These are phyloP conservation scores for Pachyrhynchus sulphureomaculatus DNA, from an alignment of 1,140 invertebrate genomes.

Conservation along the genomic window DNA sequence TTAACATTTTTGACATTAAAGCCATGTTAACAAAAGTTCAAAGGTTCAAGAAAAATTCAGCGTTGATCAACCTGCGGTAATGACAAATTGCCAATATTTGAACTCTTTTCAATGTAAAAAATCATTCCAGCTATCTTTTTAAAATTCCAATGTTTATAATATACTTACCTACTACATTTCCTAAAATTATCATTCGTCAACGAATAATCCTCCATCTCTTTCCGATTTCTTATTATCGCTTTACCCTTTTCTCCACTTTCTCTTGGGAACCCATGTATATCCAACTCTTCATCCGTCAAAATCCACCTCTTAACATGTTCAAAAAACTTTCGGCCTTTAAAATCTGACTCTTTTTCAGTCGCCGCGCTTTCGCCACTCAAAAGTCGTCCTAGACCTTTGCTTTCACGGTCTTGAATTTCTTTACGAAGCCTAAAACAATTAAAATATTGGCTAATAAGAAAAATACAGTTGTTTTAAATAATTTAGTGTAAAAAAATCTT, in stretches of 20 bases:
- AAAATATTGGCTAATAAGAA: too few relatives aligned
- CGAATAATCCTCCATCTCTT: slow-evolving; percentile 57
- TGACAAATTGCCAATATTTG: too few relatives aligned
- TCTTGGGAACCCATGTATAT: slow-evolving; percentile 82
- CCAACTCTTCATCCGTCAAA: slow-evolving; percentile 75
- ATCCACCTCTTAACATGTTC: slow-evolving; percentile 57
- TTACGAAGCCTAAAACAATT: slow-evolving; percentile 57
- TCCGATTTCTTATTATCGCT: slow-evolving; percentile 62
- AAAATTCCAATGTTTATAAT: too few relatives aligned
- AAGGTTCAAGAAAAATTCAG: too few relatives aligned
- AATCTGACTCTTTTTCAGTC: slow-evolving; percentile 43
- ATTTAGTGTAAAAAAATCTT: too few relatives aligned
- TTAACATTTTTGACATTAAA: too few relatives aligned
- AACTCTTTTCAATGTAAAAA: too few relatives aligned
- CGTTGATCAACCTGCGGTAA: too few relatives aligned
- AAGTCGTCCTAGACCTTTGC: slow-evolving; percentile 44
- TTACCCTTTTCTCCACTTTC: slow-evolving; percentile 64
- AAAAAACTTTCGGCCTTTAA: slow-evolving; percentile 58
- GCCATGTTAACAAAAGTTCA: too few relatives aligned
- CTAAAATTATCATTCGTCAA: slow-evolving; percentile 67
- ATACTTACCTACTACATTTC: slow-evolving; percentile 58
- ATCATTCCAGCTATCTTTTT: too few relatives aligned
- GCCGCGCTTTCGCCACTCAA: slow-evolving; percentile 33
- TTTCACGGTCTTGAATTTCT: slow-evolving; percentile 55
- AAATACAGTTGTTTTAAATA: too few relatives aligned